Evolutionary conservation across 2,113 vertebrate genomes (phyloP), one percentile per base, ranked within the genome.

Genomic region (Salvelinus sp.): DNA sequence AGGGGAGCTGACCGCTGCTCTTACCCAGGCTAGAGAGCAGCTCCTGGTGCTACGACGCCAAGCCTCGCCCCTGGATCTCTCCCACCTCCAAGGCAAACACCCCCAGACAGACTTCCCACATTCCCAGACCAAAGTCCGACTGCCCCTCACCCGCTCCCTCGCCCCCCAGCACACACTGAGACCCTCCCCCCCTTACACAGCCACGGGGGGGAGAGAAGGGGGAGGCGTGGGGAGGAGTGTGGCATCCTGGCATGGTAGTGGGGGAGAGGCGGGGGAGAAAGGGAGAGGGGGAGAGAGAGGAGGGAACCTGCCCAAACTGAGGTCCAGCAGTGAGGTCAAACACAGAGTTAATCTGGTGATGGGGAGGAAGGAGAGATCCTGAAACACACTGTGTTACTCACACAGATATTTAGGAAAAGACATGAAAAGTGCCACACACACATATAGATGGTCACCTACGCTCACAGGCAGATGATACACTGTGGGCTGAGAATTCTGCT

Each of bases 1-100:
- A 82, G 95, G 91, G 78, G 94, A 95, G 79, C 95, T 98, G 80
- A 96, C 95, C 0, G 93, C 94, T 28, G 95, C 95, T 10, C 84
- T 98, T 85, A 86, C 91, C 81, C 90, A 85, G 64, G 93, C 94
- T 79, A 91, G 91, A 54, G 94, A 95, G 70, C 93, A 96, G 89
- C 93, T 91, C 38, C 38, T 91, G 84, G 85, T 88, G 73, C 88
- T 94, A 5, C 88, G 79, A 73, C 88, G 81, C 71, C 79, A 81
- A 18, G 58, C 64, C 2, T 90, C 38, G 38, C 9, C 38, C 9
- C 38, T 44, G 38, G 38, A 44, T 44, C 87, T 76, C 83, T 79
- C 73, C 85, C 85, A 2, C 79, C 72, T 0, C 0, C 2, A 44
- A 2, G 38, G 38, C 7, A 44, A 44, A 44, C 38, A 44, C 38